A percentile compares a stretch with the other conserved stretches of the same genome.
phyloP scores from a whole-genome alignment of 2,113 vertebrate species.

The Myrmecobius fasciatus region DNA sequence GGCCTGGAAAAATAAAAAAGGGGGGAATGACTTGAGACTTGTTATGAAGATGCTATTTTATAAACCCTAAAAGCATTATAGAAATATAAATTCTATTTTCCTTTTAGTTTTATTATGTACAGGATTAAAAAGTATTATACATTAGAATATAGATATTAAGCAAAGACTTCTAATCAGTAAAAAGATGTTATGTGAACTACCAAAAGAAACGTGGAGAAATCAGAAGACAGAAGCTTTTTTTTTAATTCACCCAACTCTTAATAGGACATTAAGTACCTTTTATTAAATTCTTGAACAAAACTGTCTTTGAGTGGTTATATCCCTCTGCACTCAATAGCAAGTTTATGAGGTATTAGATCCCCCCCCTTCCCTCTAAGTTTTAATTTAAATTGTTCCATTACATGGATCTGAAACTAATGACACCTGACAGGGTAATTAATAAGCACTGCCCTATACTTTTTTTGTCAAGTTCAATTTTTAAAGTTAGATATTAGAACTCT shows the following conservation, averaged over 20 bases:
- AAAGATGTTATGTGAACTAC: neutral
- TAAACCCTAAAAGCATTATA: neutral
- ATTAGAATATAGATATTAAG: neutral
- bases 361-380: neutral
- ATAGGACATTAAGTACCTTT: neutral
- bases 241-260: neutral
- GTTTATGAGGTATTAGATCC: neutral
- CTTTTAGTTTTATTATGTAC: neutral
- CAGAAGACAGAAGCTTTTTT: neutral
- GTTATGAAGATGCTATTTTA: neutral
- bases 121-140: neutral
- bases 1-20: neutral
- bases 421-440: neutral
- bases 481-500: conserved; percentile 42
- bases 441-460: neutral
- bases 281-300: neutral
- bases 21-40: neutral
- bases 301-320: neutral
- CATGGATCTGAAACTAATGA: conserved; percentile 26
- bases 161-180: neutral
- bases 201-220: neutral
- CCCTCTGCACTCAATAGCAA: neutral
- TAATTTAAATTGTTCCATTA: conserved; percentile 19
- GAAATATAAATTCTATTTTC: neutral
- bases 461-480: conserved; percentile 36